phyloP scores from a whole-genome alignment of 92 coral and sea anemone species.

The Desmophyllum pertusum region DNA sequence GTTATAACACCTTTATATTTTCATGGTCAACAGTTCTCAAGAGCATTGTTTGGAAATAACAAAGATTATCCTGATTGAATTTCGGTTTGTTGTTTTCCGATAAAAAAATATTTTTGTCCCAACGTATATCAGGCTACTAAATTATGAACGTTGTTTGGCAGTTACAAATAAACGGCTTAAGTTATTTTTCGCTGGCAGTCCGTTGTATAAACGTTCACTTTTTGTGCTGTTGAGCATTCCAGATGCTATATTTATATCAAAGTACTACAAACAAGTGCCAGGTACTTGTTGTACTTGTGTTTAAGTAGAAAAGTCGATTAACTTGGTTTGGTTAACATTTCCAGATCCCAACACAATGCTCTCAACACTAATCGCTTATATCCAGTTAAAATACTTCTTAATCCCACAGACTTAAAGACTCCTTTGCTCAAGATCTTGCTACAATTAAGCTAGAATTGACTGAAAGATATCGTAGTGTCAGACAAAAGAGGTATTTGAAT shows the following conservation, averaged over 20 bases:
- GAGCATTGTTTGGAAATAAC: constrained; percentile 8
- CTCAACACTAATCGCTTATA: not conserved
- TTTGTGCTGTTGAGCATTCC: too few species aligned
- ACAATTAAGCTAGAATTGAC: too few species aligned
- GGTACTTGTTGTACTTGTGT: not conserved
- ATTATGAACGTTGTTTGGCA: not conserved
- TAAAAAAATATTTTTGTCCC: not conserved
- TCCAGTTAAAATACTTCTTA: not conserved
- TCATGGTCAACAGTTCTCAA: not conserved
- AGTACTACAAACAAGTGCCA: not conserved
- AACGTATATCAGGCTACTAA: not conserved
- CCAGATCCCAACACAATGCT: not conserved
- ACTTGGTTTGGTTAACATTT: not conserved
- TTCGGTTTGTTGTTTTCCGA: not conserved
- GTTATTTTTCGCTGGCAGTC: too few species aligned
- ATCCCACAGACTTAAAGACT: not conserved
- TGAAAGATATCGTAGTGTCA: too few species aligned
- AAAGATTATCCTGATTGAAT: not conserved
- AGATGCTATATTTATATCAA: too few species aligned
- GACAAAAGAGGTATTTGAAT: not conserved
- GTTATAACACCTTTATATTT: constrained; percentile 11
- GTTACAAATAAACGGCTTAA: too few species aligned
- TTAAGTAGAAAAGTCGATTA: constrained; percentile 9
- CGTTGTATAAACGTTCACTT: too few species aligned
- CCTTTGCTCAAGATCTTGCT: not conserved